Percentiles rank a stretch among this genome's conserved stretches.
phyloP scores from a whole-genome alignment of 1,140 invertebrate genomes.

The Papilio dardanus region DNA sequence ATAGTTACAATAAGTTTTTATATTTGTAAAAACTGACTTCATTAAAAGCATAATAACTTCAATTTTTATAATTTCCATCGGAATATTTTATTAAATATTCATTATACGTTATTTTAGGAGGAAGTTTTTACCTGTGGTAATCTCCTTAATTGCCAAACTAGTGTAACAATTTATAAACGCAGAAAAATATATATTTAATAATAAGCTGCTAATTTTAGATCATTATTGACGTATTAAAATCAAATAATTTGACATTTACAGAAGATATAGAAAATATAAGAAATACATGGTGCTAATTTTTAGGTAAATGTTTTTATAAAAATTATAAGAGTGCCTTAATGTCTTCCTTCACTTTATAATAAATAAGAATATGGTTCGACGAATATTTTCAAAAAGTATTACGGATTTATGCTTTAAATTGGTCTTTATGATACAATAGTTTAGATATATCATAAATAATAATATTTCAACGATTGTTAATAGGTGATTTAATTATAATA shows the following conservation, averaged over 20 bases:
- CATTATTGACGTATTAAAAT: conserved; percentile 32
- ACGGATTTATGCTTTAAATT: conserved; percentile 78
- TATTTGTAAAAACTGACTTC: conserved; percentile 42
- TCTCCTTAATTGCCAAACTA: conserved; percentile 82
- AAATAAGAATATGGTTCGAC: conserved; percentile 45
- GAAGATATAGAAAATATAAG: conserved; percentile 28
- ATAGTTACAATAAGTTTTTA: conserved; percentile 43
- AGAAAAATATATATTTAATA: neutral
- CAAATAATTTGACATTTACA: conserved; percentile 9
- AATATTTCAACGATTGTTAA: conserved; percentile 53
- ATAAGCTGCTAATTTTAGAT: conserved; percentile 20
- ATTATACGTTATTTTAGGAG: conserved; percentile 26
- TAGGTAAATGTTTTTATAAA: conserved; percentile 35
- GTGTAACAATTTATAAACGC: conserved; percentile 44
- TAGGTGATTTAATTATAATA: conserved; percentile 48
- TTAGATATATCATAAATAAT: conserved; percentile 50
- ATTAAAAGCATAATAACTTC: conserved; percentile 47
- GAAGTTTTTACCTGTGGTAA: conserved; percentile 72
- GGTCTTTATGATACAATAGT: conserved; percentile 60
- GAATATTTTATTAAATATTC: neutral
- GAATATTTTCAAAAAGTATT: conserved; percentile 67
- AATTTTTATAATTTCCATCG: conserved; percentile 30
- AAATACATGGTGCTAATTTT: conserved; percentile 42
- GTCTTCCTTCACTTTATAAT: conserved; percentile 62
- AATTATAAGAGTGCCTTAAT: conserved; percentile 54